phyloP scores from a whole-genome alignment of 2,888 invertebrate species.

The Hirtodrosophila alboralis region DNA sequence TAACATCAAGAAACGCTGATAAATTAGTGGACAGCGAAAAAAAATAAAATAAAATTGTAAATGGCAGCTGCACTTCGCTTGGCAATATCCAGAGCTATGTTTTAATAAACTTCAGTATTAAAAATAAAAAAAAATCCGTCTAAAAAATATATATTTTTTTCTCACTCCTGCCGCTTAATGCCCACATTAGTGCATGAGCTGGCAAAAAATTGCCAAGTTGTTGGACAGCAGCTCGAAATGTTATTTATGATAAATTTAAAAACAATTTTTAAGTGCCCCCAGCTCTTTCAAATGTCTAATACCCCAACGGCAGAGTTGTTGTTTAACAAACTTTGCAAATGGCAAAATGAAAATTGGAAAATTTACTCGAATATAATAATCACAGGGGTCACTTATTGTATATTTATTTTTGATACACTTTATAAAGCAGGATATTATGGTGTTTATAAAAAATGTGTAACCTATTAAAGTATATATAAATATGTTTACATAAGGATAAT shows the following conservation, averaged over 20 bases:
- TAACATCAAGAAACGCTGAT: slow-evolving; percentile 48
- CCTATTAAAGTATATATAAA: too few relatives aligned
- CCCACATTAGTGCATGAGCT: slow-evolving; percentile 25
- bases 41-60: too few relatives aligned
- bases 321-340: slow-evolving; percentile 38
- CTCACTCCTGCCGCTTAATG: neutral
- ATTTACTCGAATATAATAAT: slow-evolving; percentile 64
- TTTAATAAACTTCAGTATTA: slow-evolving; percentile 60
- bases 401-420: slow-evolving; percentile 11
- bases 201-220: slow-evolving; percentile 38
- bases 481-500: too few relatives aligned
- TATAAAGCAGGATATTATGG: neutral
- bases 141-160: neutral
- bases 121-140: slow-evolving; percentile 1
- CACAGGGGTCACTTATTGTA: slow-evolving; percentile 26
- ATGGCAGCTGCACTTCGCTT: slow-evolving; percentile 34
- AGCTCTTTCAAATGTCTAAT: slow-evolving; percentile 25
- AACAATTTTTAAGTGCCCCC: slow-evolving; percentile 62
- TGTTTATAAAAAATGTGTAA: too few relatives aligned
- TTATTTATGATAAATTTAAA: slow-evolving; percentile 63
- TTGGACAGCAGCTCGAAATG: slow-evolving; percentile 34
- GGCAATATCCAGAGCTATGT: slow-evolving; percentile 18
- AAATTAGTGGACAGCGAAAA: slow-evolving; percentile 47
- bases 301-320: slow-evolving; percentile 59
- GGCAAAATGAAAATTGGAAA: slow-evolving; percentile 46